Evolutionary conservation across 2,113 vertebrate species (phyloP).

Genomic region (Alaudala cheleensis): DNA sequence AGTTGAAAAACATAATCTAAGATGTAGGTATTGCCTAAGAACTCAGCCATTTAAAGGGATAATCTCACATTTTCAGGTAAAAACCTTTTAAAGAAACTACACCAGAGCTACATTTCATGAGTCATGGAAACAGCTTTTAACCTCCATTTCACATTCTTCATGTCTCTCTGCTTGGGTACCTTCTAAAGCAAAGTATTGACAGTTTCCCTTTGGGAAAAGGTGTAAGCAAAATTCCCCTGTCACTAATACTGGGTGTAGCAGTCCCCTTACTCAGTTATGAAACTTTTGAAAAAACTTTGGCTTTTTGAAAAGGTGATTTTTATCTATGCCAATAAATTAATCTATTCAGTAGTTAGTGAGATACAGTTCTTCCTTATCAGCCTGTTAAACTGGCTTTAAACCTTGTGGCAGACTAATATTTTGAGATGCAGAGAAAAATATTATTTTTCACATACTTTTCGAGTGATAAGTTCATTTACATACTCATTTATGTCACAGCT

Average conservation of each 20-base stretch:
- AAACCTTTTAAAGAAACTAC: background rate
- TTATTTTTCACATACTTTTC: background rate
- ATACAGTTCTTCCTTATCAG: background rate
- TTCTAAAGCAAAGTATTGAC: background rate
- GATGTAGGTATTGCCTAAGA: background rate
- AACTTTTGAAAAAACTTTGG: background rate
- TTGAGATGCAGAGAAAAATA: background rate
- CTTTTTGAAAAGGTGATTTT: background rate
- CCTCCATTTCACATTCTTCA: background rate
- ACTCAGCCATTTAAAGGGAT: background rate
- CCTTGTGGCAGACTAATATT: background rate
- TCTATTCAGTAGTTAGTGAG: background rate
- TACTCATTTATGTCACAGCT: background rate
- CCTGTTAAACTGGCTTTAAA: background rate
- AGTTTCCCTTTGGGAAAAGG: background rate
- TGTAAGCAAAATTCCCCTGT: background rate
- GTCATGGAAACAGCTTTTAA: background rate
- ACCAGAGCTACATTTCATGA: background rate
- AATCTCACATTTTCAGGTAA: background rate
- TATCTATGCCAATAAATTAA: background rate
- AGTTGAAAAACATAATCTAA: background rate
- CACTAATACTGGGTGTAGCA: rapidly evolving
- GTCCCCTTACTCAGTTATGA: background rate
- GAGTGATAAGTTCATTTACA: background rate
- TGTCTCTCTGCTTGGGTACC: background rate